Base-by-base conservation (phyloP, 2,888 invertebrate species). In the Drosophila mercatorum region DNA sequence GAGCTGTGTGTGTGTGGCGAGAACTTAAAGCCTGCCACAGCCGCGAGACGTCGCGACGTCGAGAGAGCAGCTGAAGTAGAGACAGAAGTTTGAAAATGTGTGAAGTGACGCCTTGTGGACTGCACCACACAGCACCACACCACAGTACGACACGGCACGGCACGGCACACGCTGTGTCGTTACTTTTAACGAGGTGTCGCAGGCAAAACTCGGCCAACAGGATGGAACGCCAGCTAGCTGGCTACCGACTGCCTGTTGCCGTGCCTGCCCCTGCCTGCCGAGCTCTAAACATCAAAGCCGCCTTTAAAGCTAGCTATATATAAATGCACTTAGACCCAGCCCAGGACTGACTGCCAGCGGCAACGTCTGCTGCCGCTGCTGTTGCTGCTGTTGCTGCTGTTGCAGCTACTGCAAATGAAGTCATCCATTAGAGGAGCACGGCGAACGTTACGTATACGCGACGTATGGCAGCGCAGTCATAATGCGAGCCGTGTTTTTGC, bases 121-220 rank as follows among this genome's bases (percentile, higher is more conserved):
- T 51, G 56, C 66, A 17, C 31, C 28, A n/a, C 22, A 11, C 11
- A 22, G 22, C 31, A 28, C 28, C 28, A 34, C 70, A 56, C 63
- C 43, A 3, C 34, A 17, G 3, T 22, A 34, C 17, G 10, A 0
- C 17, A 36, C 26, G 6, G n/a, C 40, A 40, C 26, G 6, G n/a
- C 40, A 40, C n/a, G 2, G 58, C 57, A 58, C 76, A 62, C 72
- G 49, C 28, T 80, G 70, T 83, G 88, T 89, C 90, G 86, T 87
- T 89, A 87, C 90, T 89, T 89, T 87, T 87, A 87, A 87, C 88
- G 86, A 87, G 86, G 86, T 87, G 86, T 87, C 86, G 86, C 86
- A 78, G 81, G 73, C 77, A 75, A 83, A 88, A 87, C 70, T 77
- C 79, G 80, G 72, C 73, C 77, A 81, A 78, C 78, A 73, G 68